These are phyloP conservation scores for Smittia aterrima DNA, from an alignment of 2,888 invertebrate genomes.

Conservation along the genomic window DNA sequence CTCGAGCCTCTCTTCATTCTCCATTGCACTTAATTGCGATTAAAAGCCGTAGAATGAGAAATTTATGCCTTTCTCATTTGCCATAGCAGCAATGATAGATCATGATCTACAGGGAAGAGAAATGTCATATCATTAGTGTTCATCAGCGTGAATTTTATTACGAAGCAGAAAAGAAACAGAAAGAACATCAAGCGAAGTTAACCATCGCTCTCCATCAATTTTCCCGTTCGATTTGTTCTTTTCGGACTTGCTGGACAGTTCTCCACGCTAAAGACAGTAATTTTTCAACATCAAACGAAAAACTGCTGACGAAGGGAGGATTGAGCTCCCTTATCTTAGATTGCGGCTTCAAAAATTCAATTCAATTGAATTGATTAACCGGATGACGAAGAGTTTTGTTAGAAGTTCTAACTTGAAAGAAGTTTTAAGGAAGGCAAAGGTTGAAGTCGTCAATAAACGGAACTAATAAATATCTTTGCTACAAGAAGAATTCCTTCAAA, in stretches of 20 bases:
- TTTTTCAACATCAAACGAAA: conserved; percentile 40
- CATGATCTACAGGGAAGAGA: conserved; percentile 28
- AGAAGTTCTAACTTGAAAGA: neutral
- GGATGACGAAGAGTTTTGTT: neutral
- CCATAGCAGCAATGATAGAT: conserved; percentile 34
- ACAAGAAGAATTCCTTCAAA: conserved; percentile 2
- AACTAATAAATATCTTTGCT: conserved; percentile 18
- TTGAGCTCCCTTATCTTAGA: conserved; percentile 24
- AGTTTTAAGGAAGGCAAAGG: neutral
- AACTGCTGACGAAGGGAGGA: conserved; percentile 10
- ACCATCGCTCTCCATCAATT: conserved; percentile 34
- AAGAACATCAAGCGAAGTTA: neutral
- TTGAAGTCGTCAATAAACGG: conserved; percentile 3
- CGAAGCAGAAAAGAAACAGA: conserved; percentile 12
- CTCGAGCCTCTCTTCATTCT: neutral
- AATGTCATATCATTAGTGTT: conserved; percentile 42
- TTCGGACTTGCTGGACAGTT: conserved; percentile 24
- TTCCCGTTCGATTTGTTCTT: neutral
- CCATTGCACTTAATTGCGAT: conserved; percentile 40
- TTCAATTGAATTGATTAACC: neutral
- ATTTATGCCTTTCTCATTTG: conserved; percentile 39
- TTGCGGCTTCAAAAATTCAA: conserved; percentile 16
- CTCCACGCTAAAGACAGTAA: conserved; percentile 37
- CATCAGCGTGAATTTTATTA: conserved; percentile 42
- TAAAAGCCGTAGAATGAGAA: conserved; percentile 38